phyloP scores from a whole-genome alignment of 2,113 vertebrate genomes.

The Bagarius yarrelli region DNA sequence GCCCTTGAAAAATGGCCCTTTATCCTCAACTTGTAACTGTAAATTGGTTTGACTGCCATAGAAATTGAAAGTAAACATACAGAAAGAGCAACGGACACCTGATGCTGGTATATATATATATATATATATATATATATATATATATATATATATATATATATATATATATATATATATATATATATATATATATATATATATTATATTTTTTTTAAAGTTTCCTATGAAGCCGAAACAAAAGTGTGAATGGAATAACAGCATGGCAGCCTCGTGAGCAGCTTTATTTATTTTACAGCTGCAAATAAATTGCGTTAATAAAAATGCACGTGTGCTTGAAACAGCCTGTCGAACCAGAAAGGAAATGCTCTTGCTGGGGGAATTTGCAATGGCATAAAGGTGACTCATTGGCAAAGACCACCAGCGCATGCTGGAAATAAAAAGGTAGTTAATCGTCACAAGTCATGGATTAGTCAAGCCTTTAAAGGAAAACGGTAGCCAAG shows the following conservation, averaged over 20 bases:
- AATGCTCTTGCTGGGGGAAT: slow-evolving; percentile 11
- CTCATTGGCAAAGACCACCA: background rate
- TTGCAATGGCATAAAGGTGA: background rate
- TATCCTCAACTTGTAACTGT: no score
- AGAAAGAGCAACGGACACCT: no score
- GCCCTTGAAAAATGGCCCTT: no score
- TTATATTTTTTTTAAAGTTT: no score
- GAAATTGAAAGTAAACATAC: no score
- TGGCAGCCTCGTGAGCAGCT: slow-evolving; percentile 21
- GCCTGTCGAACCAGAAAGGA: background rate
- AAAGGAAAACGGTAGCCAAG: background rate
- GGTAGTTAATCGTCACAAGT: background rate
- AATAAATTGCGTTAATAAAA: slow-evolving; percentile 56
- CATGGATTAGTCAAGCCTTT: background rate
- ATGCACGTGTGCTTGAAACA: slow-evolving; percentile 30
- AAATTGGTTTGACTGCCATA: no score
- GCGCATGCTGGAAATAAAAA: slow-evolving; percentile 1
- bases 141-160: no score
- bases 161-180: no score
- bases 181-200: no score
- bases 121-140: no score
- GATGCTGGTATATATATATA: no score
- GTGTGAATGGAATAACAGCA: background rate
- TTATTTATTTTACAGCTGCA: slow-evolving; percentile 15
- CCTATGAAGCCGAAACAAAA: background rate